Percentiles rank a stretch among this genome's conserved stretches.
Evolutionary conservation across 2,113 vertebrate genomes (phyloP).

Genomic region (Melanerpes aurifrons): DNA sequence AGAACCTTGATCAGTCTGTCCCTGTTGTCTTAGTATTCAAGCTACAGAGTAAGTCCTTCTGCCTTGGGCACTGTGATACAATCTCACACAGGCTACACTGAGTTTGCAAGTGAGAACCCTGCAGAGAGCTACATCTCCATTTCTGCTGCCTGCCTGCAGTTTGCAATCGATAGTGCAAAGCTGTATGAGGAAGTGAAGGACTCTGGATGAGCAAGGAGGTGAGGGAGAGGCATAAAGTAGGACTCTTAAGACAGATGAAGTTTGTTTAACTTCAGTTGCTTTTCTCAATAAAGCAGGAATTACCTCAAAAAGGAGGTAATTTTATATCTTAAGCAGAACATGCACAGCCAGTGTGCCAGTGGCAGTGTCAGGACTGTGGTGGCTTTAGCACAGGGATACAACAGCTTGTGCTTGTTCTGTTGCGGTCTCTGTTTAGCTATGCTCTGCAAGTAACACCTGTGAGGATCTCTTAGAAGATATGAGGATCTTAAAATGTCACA

Average conservation of each 20-base stretch:
- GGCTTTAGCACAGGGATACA: not conserved
- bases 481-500: not conserved
- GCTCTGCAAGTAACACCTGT: not conserved
- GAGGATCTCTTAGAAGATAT: not conserved
- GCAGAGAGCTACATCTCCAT: not conserved
- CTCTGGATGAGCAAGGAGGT: not conserved
- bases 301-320: not conserved
- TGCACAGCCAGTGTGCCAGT: not conserved
- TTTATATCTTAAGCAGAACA: not conserved
- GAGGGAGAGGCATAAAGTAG: not conserved
- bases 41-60: not conserved
- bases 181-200: not conserved
- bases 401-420: not conserved
- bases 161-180: accelerated
- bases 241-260: not conserved
- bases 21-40: not conserved
- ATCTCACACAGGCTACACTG: not conserved
- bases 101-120: not conserved
- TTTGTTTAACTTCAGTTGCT: not conserved
- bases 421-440: not conserved
- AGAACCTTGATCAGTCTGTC: not conserved
- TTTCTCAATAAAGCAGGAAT: not conserved
- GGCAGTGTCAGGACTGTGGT: not conserved
- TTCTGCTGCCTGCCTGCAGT: not conserved
- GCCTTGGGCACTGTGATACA: not conserved